phyloP scores from a whole-genome alignment of 2,888 invertebrate species.

The Anarsia innoxiella region DNA sequence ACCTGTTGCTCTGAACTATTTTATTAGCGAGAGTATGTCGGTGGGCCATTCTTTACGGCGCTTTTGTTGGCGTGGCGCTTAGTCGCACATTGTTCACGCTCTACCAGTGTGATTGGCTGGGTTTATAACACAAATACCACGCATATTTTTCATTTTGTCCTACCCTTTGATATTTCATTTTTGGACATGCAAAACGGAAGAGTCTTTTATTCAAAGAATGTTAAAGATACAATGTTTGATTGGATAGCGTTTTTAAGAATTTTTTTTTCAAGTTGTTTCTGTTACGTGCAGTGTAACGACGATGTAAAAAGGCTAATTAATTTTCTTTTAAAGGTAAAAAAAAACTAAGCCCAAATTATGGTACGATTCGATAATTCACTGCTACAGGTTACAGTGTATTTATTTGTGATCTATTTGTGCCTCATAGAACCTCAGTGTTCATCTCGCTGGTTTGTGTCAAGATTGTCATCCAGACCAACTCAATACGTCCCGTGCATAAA shows the following conservation, averaged over 20 bases:
- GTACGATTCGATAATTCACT: no score
- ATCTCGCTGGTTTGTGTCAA: constrained; percentile 46
- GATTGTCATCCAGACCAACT: constrained; percentile 55
- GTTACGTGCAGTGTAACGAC: no score
- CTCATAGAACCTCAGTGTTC: constrained; percentile 47
- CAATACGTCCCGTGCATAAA: constrained; percentile 61
- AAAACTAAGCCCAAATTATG: no score
- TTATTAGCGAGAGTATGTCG: constrained; percentile 69
- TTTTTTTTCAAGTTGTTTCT: no score
- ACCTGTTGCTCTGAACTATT: constrained; percentile 73
- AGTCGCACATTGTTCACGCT: constrained; percentile 53
- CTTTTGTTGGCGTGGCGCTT: constrained; percentile 67
- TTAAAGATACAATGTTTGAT: no score
- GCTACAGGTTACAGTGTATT: no score
- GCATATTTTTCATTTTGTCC: constrained; percentile 48
- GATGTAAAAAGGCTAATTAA: no score
- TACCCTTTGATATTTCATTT: constrained; percentile 27
- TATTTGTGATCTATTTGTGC: constrained; percentile 21
- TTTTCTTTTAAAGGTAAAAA: no score
- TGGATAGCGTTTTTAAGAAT: no score
- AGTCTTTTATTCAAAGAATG: no score
- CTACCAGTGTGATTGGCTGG: constrained; percentile 55
- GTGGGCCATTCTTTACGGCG: constrained; percentile 70
- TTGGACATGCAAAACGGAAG: constrained; percentile 3
- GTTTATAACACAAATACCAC: constrained; percentile 56